These are phyloP conservation scores for Chamaetylas fuelleborni DNA, from an alignment of 2,113 vertebrate genomes.

Conservation along the genomic window DNA sequence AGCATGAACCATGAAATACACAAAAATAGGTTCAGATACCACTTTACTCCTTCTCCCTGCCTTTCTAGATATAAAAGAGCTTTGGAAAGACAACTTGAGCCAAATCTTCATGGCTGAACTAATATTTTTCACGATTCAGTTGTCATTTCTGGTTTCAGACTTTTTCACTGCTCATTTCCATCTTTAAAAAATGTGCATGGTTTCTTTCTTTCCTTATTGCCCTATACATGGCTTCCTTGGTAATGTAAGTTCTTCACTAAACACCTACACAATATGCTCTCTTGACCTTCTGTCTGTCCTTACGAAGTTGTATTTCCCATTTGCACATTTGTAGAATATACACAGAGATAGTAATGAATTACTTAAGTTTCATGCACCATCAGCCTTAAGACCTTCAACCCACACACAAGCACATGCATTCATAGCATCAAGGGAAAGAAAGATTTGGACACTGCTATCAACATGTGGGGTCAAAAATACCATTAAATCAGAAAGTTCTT, in stretches of 20 bases:
- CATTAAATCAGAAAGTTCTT: conserved; percentile 62
- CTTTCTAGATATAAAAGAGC: not conserved
- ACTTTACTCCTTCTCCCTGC: not conserved
- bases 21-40: conserved; percentile 4
- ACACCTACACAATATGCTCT: conserved; percentile 46
- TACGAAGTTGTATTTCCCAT: not conserved
- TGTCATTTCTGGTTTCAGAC: not conserved
- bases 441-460: conserved; percentile 70
- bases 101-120: not conserved
- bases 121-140: not conserved
- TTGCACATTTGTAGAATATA: conserved; percentile 38
- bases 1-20: not conserved
- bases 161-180: not conserved
- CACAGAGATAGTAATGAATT: conserved; percentile 43
- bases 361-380: conserved; percentile 57
- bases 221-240: conserved; percentile 56
- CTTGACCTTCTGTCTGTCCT: conserved; percentile 1
- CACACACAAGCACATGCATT: not conserved
- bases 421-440: conserved; percentile 59
- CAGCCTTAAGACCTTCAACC: conserved; percentile 64
- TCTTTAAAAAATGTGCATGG: accelerated
- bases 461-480: conserved; percentile 67
- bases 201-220: conserved; percentile 37
- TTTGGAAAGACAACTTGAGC: not conserved
- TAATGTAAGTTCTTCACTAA: conserved; percentile 21